Conservation (phyloP, 2,113 vertebrate species). For the Cyprinodon variegatus region DNA sequence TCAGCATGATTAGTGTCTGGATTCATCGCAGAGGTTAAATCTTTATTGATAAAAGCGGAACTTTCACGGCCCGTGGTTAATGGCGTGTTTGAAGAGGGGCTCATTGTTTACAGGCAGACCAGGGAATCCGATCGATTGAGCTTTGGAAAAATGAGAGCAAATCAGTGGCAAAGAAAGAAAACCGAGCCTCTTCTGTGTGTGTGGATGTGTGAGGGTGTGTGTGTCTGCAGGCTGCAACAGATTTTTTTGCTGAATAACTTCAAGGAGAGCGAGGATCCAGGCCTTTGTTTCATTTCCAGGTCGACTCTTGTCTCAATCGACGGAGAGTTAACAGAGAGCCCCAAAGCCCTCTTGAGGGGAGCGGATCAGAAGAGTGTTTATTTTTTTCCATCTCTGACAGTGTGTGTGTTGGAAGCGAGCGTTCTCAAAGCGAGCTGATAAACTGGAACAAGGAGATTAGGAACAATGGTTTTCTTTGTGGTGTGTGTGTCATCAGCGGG, state of each 20-base stretch:
- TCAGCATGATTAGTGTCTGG: slow-evolving; percentile 61
- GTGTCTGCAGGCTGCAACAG: slow-evolving; percentile 8
- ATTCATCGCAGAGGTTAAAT: slow-evolving; percentile 65
- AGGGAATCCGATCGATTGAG: slow-evolving; percentile 63
- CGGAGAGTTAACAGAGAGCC: slow-evolving; percentile 45
- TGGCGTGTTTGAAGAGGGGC: slow-evolving; percentile 70
- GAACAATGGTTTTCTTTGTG: slow-evolving; percentile 56
- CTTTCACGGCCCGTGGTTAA: slow-evolving; percentile 67
- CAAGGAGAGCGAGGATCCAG: slow-evolving; percentile 24
- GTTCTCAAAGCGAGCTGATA: slow-evolving; percentile 44
- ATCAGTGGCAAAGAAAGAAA: slow-evolving; percentile 22
- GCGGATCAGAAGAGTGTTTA: slow-evolving; percentile 62
- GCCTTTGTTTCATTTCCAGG: slow-evolving; percentile 60
- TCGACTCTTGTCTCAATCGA: slow-evolving; percentile 60
- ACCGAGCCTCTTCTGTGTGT: slow-evolving; percentile 3
- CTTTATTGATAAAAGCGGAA: slow-evolving; percentile 67
- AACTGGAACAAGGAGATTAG: slow-evolving; percentile 52
- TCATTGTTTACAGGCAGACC: slow-evolving; percentile 45
- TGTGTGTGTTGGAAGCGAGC: slow-evolving; percentile 22
- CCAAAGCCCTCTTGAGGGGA: slow-evolving; percentile 48
- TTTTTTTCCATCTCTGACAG: slow-evolving; percentile 55
- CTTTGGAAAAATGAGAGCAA: slow-evolving; percentile 63
- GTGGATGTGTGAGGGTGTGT: background rate
- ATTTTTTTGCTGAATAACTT: slow-evolving; percentile 41
- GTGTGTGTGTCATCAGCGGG: background rate